Evolutionary conservation across 2,113 vertebrate genomes (phyloP).

Genomic region (Vireo altiloquus): DNA sequence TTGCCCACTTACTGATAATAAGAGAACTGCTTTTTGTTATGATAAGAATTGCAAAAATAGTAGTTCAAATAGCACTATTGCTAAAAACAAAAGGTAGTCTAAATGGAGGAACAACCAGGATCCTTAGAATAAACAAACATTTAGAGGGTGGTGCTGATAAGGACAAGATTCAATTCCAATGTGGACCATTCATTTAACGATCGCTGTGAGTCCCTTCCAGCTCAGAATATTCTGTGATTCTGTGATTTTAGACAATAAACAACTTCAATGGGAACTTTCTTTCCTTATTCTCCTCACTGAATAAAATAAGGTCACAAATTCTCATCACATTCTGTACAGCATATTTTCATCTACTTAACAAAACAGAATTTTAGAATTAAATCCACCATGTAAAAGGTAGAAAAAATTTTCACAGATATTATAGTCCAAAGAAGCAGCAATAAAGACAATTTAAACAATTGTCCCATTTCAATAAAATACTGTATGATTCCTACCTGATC

Average conservation of each 20-base stretch:
- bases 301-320: neutral
- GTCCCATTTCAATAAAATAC: neutral
- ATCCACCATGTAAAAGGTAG: neutral
- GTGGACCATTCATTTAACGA: neutral
- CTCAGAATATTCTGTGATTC: neutral
- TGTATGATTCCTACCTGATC: neutral
- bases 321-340: neutral
- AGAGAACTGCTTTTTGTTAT: neutral
- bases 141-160: conserved; percentile 58
- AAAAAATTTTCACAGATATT: neutral
- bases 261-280: neutral
- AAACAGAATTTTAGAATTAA: neutral
- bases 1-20: neutral
- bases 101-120: neutral
- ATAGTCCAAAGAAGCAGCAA: neutral
- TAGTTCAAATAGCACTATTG: neutral
- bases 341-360: neutral
- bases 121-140: neutral
- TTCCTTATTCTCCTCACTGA: neutral
- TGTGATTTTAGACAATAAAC: neutral
- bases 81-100: neutral
- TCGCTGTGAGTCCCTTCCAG: neutral
- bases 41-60: neutral
- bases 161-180: neutral
- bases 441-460: neutral